These are phyloP conservation scores for Colaptes auratus DNA, from an alignment of 2,113 vertebrate genomes.

Conservation along the genomic window DNA sequence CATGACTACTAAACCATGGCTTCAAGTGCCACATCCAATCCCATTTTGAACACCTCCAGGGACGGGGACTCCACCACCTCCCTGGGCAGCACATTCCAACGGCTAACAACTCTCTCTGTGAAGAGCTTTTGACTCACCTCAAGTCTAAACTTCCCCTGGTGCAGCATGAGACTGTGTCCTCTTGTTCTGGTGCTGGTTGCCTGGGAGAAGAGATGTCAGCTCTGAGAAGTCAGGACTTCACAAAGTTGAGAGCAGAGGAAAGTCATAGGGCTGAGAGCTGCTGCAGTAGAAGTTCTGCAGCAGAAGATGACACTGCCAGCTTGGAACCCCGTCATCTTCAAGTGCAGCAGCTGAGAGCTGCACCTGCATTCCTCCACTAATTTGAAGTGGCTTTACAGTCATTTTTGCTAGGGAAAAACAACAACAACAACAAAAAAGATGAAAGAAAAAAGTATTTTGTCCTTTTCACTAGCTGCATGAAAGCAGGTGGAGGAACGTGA, in stretches of 20 bases:
- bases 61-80: no score
- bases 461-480: neutral
- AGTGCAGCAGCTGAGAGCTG: slow-evolving; percentile 38
- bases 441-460: neutral
- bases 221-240: slow-evolving; percentile 1
- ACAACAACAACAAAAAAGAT: neutral
- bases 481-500: slow-evolving; percentile 22
- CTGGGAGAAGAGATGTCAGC: neutral
- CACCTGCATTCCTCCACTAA: slow-evolving; percentile 22
- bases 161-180: no score
- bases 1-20: no score
- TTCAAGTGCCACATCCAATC: no score
- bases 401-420: neutral
- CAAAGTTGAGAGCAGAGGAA: neutral
- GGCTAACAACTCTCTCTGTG: no score
- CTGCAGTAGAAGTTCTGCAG: slow-evolving; percentile 7
- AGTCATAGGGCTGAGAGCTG: neutral
- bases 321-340: neutral
- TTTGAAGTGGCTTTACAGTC: slow-evolving; percentile 52
- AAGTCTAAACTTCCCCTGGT: no score
- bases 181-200: no score
- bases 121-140: no score
- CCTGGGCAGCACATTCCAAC: no score
- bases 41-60: no score
- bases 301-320: neutral